Conservation (phyloP, 2,797 vertebrate species). For the Siniperca undulata region DNA sequence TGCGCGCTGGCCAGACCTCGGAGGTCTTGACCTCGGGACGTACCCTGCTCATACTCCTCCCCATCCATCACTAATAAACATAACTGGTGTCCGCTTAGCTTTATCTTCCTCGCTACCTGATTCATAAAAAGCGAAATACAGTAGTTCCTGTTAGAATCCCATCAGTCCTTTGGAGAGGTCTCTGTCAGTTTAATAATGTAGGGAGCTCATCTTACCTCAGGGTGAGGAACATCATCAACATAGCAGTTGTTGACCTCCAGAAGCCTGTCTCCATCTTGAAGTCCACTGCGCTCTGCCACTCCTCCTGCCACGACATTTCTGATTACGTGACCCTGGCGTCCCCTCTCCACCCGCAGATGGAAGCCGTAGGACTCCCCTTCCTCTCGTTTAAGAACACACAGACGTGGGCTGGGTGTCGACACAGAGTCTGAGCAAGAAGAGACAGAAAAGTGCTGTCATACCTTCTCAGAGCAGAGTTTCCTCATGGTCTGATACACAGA, state of each 20-base stretch:
- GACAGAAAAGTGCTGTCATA: not conserved
- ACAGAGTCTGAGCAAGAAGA: constrained; percentile 52
- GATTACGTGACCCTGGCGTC: constrained; percentile 82
- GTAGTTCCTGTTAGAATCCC: not conserved
- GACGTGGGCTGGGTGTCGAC: constrained; percentile 69
- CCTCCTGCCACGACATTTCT: constrained; percentile 85
- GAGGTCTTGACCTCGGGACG: constrained; percentile 75
- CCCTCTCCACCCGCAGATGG: constrained; percentile 72
- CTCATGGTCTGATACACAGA: not conserved
- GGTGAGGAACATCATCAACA: constrained; percentile 85
- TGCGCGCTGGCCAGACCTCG: constrained; percentile 48
- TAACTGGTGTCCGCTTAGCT: constrained; percentile 88
- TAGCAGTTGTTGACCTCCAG: constrained; percentile 90
- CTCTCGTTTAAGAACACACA: constrained; percentile 88
- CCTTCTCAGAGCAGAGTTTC: not conserved
- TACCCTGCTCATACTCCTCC: constrained; percentile 78
- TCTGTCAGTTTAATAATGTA: not conserved
- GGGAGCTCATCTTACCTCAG: constrained; percentile 54
- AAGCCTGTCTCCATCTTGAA: constrained; percentile 90
- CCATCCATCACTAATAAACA: constrained; percentile 87
- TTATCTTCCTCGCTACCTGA: constrained; percentile 91
- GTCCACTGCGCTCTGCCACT: constrained; percentile 87
- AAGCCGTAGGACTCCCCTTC: constrained; percentile 80
- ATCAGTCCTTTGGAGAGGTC: not conserved
- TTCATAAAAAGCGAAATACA: constrained; percentile 31